These are phyloP conservation scores for Phrynosoma blainvillii DNA, from an alignment of 2,113 vertebrate species.

Conservation along the genomic window DNA sequence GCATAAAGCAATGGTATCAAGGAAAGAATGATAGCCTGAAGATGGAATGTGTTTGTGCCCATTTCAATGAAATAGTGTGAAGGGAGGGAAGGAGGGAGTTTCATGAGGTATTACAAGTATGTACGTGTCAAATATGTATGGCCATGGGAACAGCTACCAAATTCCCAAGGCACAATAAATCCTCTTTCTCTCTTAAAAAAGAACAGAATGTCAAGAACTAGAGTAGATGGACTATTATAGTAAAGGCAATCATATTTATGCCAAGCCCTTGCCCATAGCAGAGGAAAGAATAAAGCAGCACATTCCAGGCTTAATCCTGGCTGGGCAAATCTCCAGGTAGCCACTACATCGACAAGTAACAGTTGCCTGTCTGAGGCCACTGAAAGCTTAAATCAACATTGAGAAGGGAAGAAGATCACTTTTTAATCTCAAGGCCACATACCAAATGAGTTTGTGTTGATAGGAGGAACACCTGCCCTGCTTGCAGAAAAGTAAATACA, in stretches of 20 bases:
- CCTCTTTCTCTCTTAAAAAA: not conserved
- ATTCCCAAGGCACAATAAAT: not conserved
- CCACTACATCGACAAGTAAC: not conserved
- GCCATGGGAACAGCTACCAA: not conserved
- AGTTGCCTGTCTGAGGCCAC: not conserved
- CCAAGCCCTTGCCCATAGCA: not conserved
- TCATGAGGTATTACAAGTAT: not conserved
- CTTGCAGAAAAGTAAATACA: not conserved
- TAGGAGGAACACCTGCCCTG: not conserved
- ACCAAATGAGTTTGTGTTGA: conserved; percentile 6
- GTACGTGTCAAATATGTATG: not conserved
- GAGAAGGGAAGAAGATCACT: not conserved
- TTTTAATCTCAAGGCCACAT: conserved; percentile 7
- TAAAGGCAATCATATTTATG: not conserved
- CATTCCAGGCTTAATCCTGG: not conserved
- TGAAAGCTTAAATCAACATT: conserved; percentile 1
- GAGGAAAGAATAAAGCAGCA: not conserved
- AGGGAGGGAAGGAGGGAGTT: not conserved
- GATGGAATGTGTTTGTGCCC: not conserved
- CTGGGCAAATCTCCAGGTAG: not conserved
- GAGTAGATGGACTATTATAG: conserved; percentile 16
- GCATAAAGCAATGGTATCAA: not conserved
- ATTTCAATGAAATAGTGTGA: not conserved
- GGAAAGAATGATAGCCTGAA: not conserved
- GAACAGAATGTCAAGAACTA: not conserved